Conservation (phyloP, 2,888 invertebrate species). For the Ephialtes manifestator region DNA sequence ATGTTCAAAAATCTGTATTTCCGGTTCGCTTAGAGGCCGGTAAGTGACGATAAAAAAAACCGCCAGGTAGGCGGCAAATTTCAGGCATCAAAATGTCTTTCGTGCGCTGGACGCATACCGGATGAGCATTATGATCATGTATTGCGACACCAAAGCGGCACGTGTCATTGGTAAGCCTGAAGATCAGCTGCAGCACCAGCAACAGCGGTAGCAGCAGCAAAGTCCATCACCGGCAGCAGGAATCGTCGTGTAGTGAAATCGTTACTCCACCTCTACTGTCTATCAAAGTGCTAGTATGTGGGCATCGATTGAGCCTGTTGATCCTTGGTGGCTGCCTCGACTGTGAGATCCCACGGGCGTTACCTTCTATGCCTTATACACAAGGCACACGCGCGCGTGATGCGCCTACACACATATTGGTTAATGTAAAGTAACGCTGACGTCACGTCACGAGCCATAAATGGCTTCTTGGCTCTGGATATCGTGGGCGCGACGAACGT, state of each 20-base stretch:
- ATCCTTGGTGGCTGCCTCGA: conserved; percentile 72
- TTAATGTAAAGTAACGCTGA: conserved; percentile 84
- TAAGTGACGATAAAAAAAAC: background rate
- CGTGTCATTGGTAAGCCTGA: conserved; percentile 2
- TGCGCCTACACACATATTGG: conserved; percentile 82
- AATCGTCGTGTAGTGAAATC: conserved; percentile 13
- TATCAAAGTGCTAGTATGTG: conserved; percentile 53
- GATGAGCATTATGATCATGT: conserved; percentile 19
- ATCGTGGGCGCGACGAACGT: conserved; percentile 82
- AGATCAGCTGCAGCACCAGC: background rate
- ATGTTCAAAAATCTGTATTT: background rate
- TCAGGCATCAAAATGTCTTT: background rate
- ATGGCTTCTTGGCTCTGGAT: conserved; percentile 80
- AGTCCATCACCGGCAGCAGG: conserved; percentile 26
- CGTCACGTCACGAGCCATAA: conserved; percentile 83
- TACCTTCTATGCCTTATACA: conserved; percentile 81
- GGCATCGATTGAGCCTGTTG: conserved; percentile 68
- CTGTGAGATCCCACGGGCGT: conserved; percentile 81
- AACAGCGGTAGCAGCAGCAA: background rate
- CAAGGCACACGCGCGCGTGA: conserved; percentile 1
- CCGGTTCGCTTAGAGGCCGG: background rate
- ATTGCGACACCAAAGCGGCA: conserved; percentile 7
- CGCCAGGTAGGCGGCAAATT: background rate
- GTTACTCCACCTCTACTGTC: conserved; percentile 30
- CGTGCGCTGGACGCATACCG: conserved; percentile 3